phyloP scores from a whole-genome alignment of 2,888 invertebrate genomes.

The Theodoxus fluviatilis region DNA sequence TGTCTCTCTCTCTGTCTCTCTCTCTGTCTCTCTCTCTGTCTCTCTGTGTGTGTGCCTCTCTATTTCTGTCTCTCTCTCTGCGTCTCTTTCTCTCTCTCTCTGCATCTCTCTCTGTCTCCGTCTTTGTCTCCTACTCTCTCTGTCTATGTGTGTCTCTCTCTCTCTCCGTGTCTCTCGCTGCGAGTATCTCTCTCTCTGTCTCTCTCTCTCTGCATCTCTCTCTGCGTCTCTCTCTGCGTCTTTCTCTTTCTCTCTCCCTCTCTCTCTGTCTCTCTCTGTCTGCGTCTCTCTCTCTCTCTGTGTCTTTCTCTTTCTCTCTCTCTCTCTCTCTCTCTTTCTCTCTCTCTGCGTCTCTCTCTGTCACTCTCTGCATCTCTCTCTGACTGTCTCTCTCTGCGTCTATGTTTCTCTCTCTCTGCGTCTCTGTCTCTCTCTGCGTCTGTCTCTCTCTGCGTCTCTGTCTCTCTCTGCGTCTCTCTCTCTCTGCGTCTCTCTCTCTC shows the following conservation, averaged over 20 bases:
- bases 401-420: not conserved
- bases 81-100: not conserved
- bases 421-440: not conserved
- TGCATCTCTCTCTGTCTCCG: not conserved
- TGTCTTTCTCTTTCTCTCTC: not conserved
- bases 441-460: not conserved
- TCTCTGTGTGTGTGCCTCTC: not conserved
- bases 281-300: not conserved
- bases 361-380: slow-evolving; percentile 1
- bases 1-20: slow-evolving; percentile 9
- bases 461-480: not conserved
- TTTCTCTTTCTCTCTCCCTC: not conserved
- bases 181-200: not conserved
- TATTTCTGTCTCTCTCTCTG: not conserved
- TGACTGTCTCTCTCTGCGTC: not conserved
- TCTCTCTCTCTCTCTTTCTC: not conserved
- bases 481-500: not conserved
- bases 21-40: not conserved
- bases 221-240: not conserved
- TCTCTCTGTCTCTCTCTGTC: not conserved
- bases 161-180: not conserved
- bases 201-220: not conserved
- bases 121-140: slow-evolving; percentile 1
- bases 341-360: slow-evolving; percentile 9
- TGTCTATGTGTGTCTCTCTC: not conserved